phyloP scores from a whole-genome alignment of 2,797 vertebrate species.

The Sternotherus odoratus region DNA sequence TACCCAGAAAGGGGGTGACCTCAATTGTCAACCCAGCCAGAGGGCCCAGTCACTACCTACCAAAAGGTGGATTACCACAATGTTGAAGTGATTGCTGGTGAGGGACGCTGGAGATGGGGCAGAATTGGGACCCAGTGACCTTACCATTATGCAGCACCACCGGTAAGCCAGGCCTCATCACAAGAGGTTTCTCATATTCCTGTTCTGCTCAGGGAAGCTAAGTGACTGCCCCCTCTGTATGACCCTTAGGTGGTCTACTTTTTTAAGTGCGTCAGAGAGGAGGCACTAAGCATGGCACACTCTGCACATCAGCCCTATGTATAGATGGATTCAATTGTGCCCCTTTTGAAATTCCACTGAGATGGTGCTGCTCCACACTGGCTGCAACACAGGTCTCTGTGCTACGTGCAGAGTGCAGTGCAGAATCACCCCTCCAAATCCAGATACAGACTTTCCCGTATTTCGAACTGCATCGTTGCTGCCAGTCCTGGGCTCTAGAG shows the following conservation, averaged over 20 bases:
- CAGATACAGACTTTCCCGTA: background rate
- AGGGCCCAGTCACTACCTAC: background rate
- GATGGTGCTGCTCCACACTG: background rate
- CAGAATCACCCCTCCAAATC: background rate
- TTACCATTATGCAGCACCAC: background rate
- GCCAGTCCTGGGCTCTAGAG: background rate
- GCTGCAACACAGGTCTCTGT: background rate
- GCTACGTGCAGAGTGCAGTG: background rate
- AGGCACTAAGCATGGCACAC: background rate
- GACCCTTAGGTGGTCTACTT: background rate
- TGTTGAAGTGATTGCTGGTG: no score
- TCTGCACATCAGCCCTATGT: background rate
- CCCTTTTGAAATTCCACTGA: background rate
- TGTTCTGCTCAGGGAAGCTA: background rate
- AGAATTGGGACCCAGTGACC: background rate
- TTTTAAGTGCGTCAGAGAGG: background rate
- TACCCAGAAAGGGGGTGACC: background rate
- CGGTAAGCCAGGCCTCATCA: background rate
- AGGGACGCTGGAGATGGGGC: background rate
- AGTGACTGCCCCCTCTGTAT: background rate
- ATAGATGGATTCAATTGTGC: background rate
- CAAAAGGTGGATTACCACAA: background rate
- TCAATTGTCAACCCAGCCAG: background rate
- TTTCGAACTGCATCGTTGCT: background rate
- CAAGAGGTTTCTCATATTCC: background rate